Evolutionary conservation across 2,113 vertebrate genomes (phyloP).

Genomic region (Indicator maculatus): DNA sequence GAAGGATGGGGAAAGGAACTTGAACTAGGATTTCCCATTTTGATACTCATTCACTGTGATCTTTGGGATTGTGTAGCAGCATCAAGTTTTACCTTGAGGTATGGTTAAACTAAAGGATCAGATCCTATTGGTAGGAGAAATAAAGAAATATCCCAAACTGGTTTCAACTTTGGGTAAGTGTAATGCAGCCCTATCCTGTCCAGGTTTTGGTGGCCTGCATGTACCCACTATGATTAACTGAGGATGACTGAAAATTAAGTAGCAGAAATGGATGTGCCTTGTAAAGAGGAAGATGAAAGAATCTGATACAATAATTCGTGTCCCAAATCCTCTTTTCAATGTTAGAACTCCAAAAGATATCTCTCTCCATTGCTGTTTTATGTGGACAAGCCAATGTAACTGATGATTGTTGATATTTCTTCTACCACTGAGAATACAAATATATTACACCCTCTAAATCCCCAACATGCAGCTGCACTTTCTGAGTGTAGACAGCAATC

Average conservation of each 20-base stretch:
- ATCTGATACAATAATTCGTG: background rate
- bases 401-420: background rate
- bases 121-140: background rate
- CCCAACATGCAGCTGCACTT: background rate
- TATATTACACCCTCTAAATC: background rate
- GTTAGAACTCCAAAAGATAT: background rate
- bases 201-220: background rate
- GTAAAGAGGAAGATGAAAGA: background rate
- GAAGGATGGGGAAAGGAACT: background rate
- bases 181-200: background rate
- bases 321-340: background rate
- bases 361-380: background rate
- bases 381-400: background rate
- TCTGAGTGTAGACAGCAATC: background rate
- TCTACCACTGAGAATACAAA: background rate
- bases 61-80: rapidly evolving
- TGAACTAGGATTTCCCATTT: background rate
- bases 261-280: background rate
- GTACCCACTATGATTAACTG: background rate
- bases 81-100: background rate
- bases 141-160: background rate
- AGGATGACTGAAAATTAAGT: background rate
- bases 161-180: background rate
- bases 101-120: background rate
- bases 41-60: background rate